A percentile compares a stretch with the other conserved stretches of the same genome.
These are phyloP conservation scores for Megalops atlanticus DNA, from an alignment of 2,113 vertebrate genomes.

Conservation along the genomic window DNA sequence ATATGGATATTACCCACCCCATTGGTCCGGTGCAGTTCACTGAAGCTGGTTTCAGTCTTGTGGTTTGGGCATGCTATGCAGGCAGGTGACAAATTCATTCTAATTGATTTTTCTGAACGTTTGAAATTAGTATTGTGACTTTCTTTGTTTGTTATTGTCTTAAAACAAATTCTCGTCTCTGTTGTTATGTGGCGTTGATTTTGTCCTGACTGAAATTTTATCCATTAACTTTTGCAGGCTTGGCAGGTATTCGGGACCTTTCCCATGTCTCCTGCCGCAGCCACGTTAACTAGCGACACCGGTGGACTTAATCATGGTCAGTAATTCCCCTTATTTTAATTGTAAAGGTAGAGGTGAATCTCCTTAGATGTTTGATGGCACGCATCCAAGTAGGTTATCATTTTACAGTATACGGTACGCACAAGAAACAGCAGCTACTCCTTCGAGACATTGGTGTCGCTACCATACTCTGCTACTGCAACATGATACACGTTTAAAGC, in stretches of 20 bases:
- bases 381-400: too few relatives aligned
- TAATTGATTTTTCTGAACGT: background rate
- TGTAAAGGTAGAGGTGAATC: background rate
- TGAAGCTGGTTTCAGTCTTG: constrained; percentile 64
- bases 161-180: background rate
- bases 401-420: background rate
- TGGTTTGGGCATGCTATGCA: constrained; percentile 82
- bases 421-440: background rate
- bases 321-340: constrained; percentile 55
- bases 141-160: background rate
- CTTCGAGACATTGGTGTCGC: background rate
- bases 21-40: constrained; percentile 68
- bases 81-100: constrained; percentile 77
- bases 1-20: constrained; percentile 76
- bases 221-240: constrained; percentile 72
- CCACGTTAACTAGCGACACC: constrained; percentile 69
- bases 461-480: constrained; percentile 1
- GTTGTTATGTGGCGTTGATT: background rate
- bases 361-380: background rate
- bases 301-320: constrained; percentile 82
- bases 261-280: constrained; percentile 67
- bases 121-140: background rate
- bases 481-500: background rate
- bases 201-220: constrained; percentile 4
- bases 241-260: constrained; percentile 85